Base-by-base conservation (phyloP, 2,797 vertebrate species). In the Gallirallus australis region DNA sequence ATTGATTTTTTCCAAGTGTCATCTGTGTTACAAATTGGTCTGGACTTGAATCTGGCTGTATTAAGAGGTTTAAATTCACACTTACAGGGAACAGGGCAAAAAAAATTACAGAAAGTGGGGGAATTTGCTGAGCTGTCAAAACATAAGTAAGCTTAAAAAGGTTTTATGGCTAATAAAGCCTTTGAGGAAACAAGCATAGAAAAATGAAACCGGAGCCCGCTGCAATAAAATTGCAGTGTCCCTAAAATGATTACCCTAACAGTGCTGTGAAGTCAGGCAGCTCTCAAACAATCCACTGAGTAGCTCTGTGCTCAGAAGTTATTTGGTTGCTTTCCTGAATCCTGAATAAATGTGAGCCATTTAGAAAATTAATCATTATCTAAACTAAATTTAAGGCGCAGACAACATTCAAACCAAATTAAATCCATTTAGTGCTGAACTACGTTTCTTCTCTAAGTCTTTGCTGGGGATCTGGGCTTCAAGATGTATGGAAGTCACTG, bases 1-100 rank as follows among this genome's bases (percentile, higher is more conserved):
- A 96, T 84, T 96, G 98, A 96, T 96, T 97, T 98, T 97, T 96
- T 80, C 81, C 24, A 73, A 78, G 94, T 97, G 97, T 97, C 92
- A 90, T 97, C 90, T 96, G 91, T 75, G 80, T 95, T 97, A 97
- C 95, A 96, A 96, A 96, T 96, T 96, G 91, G 93, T 90, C 94
- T 76, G 76, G 90, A 83, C 93, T 95, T 90, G 93, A 92, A 94
- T 96, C 93, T 96, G 37, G 95, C 86, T 93, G 57, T 89, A 88
- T 95, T 94, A 97, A 96, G 90, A 90, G 86, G 82, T 95, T 97
- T 95, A 96, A 96, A 97, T 94, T 97, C 94, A 97, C 90, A 94
- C 93, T 90, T 92, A 82, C 48, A 72, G 37, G 66, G 59, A 85
- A 73, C 93, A 92, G 70, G 89, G 52, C 50, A 25, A 10, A 78